Base-by-base conservation (phyloP, 2,797 vertebrate species). In the Danio kyathit region DNA sequence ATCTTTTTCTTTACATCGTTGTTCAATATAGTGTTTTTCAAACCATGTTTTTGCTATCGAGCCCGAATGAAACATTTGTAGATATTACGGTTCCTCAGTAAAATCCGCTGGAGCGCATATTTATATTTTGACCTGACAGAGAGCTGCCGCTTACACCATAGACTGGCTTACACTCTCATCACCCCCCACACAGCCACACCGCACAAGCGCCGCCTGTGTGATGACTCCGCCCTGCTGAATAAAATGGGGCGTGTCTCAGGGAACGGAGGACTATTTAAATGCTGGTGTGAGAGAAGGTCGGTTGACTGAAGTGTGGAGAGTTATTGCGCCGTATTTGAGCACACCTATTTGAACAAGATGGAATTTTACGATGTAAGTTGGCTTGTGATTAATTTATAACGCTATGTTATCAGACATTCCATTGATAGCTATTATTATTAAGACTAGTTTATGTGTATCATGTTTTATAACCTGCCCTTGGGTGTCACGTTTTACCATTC, bases 291-390 rank as follows among this genome's bases (percentile, higher is more conserved):
- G 9, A 9, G 9, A 40, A 14, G 77, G 7, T 52, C 19, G 6
- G 49, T 51, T 57, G 21, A 69, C 44, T 65, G 14, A 73, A 73
- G 49, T 38, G 41, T 56, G 60, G 49, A 29, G 40, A 73, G 1
- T 7, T 38, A 46, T 56, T 44, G n/a, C n/a, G 70, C n/a, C 1
- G 3, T 9, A 60, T 54, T 46, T 52, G 17, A 5, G 14, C 49
- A 38, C 6, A 46, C 12, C 14, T 29, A 2, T 13, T 49, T 17
- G 12, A 48, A 49, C 70, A 59, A 38, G 46, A 88, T 88, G 87
- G 72, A 75, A 6, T 82, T 38, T 75, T 81, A 38, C 14, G 76
- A 86, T 17, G 87, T 87, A 83, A 87, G 87, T 56, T 65, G 5
- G 7, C 14, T 69, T 40, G n/a, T 21, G 7, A 8, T 10, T 11